phyloP scores from a whole-genome alignment of 1,140 invertebrate species.

The Daktulosphaira vitifoliae region DNA sequence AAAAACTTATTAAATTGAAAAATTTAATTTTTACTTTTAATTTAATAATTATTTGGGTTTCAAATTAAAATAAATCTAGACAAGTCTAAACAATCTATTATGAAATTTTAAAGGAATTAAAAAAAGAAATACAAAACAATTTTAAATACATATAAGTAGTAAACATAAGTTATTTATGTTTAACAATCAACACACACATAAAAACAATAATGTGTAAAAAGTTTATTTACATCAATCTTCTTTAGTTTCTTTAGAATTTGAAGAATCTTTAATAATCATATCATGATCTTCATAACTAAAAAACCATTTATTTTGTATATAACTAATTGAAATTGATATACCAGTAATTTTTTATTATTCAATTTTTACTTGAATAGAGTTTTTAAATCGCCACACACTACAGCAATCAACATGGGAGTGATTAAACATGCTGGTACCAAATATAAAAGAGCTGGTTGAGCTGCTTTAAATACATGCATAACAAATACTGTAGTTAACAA shows the following conservation, averaged over 20 bases:
- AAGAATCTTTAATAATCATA: neutral
- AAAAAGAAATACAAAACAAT: too few relatives aligned
- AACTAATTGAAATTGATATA: too few relatives aligned
- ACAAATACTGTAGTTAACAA: constrained; percentile 89
- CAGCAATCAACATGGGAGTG: constrained; percentile 74
- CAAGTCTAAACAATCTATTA: too few relatives aligned
- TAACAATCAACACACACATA: neutral
- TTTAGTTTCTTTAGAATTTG: neutral
- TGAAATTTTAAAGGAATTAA: too few relatives aligned
- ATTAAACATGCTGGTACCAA: constrained; percentile 92
- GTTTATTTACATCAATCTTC: neutral
- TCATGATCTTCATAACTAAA: constrained; percentile 40
- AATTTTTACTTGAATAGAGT: constrained; percentile 71
- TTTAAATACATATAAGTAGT: too few relatives aligned
- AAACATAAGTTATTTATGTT: too few relatives aligned
- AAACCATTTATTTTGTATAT: neutral
- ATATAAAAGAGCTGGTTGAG: constrained; percentile 96
- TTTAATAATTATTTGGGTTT: too few relatives aligned
- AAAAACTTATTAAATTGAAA: too few relatives aligned
- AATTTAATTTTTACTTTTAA: too few relatives aligned
- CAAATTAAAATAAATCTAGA: too few relatives aligned
- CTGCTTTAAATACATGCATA: constrained; percentile 98
- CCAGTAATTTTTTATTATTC: too few relatives aligned
- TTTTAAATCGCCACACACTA: constrained; percentile 84
- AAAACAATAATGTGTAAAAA: neutral